Evolutionary conservation across 2,113 vertebrate genomes (phyloP).

Genomic region (Lichenostomus cassidix): DNA sequence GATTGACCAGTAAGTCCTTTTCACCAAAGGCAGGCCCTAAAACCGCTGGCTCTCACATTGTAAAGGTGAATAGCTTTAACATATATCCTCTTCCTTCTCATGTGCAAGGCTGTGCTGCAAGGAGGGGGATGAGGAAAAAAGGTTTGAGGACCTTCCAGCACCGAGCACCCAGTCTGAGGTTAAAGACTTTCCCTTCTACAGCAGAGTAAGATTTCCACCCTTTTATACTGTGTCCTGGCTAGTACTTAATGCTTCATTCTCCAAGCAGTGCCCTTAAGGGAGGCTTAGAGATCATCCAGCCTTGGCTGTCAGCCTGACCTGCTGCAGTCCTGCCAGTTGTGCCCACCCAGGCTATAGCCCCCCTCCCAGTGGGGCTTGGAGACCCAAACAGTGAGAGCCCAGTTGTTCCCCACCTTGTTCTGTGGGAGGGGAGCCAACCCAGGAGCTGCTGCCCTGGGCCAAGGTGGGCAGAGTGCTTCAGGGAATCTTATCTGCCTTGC

Average conservation of each 20-base stretch:
- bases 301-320: background rate
- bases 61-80: background rate
- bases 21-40: background rate
- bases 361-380: background rate
- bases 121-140: background rate
- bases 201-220: background rate
- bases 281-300: background rate
- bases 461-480: fast-evolving
- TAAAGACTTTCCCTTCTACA: background rate
- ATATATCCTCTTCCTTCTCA: background rate
- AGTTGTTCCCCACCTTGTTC: background rate
- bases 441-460: background rate
- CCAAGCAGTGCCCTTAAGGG: background rate
- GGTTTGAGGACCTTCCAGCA: background rate
- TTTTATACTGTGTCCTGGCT: background rate
- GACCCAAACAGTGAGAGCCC: background rate
- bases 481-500: fast-evolving
- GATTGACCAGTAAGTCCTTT: background rate
- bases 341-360: background rate
- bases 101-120: fast-evolving
- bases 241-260: background rate
- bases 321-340: background rate
- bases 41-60: background rate
- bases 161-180: background rate
- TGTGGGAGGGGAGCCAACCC: background rate